phyloP scores from a whole-genome alignment of 2,113 vertebrate species.

The Megaceryle torquata region DNA sequence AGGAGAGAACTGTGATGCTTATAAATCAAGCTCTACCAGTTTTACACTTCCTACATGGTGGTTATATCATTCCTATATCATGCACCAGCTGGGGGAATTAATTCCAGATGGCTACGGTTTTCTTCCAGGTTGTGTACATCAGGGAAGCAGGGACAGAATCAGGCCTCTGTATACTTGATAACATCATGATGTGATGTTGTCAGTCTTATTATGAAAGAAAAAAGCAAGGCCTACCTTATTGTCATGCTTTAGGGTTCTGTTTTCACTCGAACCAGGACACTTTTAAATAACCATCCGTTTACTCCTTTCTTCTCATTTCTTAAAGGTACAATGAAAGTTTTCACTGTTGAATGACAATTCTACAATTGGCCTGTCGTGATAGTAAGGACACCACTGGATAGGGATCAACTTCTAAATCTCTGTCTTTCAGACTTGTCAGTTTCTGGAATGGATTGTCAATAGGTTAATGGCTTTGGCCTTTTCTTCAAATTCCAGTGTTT shows the following conservation, averaged over 20 bases:
- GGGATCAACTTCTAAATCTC: neutral
- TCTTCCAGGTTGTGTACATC: neutral
- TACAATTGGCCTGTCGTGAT: neutral
- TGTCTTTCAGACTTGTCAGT: neutral
- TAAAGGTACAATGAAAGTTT: neutral
- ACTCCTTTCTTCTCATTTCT: neutral
- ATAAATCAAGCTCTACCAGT: conserved; percentile 21
- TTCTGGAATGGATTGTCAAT: conserved; percentile 24
- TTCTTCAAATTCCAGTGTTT: neutral
- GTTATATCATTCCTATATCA: neutral
- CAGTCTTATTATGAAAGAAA: neutral
- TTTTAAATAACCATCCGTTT: neutral
- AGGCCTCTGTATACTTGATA: neutral
- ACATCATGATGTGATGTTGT: neutral
- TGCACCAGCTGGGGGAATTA: neutral
- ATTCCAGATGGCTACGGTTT: neutral
- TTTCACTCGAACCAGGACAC: too few relatives aligned
- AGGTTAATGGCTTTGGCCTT: conserved; percentile 55
- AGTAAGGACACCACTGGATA: neutral
- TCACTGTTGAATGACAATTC: neutral
- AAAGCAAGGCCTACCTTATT: neutral
- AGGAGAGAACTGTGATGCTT: conserved; percentile 9
- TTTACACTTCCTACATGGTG: conserved; percentile 32
- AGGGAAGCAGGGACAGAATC: neutral
- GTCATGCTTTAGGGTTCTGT: too few relatives aligned